These are phyloP conservation scores for Lepidocolaptes lacrymiger DNA, from an alignment of 2,797 vertebrate species.

Conservation along the genomic window DNA sequence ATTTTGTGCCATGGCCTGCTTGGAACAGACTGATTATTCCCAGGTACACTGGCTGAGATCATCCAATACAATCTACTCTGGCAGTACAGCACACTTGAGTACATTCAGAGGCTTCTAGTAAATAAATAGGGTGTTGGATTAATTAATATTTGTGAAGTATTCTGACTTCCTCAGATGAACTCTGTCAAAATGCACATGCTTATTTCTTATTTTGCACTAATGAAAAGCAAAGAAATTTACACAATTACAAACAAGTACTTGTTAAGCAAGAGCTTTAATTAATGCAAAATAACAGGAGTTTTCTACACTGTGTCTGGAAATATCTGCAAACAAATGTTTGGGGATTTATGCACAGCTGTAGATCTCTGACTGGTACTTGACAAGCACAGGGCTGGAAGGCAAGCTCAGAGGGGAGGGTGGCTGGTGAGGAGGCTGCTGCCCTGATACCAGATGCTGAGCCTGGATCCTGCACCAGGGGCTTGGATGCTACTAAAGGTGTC, in stretches of 20 bases:
- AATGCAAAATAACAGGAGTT: background rate
- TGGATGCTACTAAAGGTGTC: background rate
- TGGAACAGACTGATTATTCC: background rate
- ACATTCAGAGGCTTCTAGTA: background rate
- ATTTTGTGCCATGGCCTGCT: background rate
- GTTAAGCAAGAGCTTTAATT: background rate
- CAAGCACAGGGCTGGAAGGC: background rate
- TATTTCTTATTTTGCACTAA: background rate
- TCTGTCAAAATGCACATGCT: background rate
- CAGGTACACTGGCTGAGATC: background rate
- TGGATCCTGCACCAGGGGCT: background rate
- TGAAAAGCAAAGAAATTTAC: background rate
- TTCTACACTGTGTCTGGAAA: background rate
- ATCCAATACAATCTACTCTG: background rate
- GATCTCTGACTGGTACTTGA: background rate
- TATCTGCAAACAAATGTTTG: background rate
- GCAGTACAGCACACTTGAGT: background rate
- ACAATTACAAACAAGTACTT: background rate
- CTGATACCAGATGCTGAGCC: fast-evolving
- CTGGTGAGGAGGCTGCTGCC: background rate
- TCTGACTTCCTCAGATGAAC: background rate
- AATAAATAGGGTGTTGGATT: background rate
- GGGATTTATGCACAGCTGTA: background rate
- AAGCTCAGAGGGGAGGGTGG: background rate
- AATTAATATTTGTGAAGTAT: slow-evolving; percentile 15